Evolutionary conservation across 2,797 vertebrate genomes (phyloP).

Genomic region (Momotus momota): DNA sequence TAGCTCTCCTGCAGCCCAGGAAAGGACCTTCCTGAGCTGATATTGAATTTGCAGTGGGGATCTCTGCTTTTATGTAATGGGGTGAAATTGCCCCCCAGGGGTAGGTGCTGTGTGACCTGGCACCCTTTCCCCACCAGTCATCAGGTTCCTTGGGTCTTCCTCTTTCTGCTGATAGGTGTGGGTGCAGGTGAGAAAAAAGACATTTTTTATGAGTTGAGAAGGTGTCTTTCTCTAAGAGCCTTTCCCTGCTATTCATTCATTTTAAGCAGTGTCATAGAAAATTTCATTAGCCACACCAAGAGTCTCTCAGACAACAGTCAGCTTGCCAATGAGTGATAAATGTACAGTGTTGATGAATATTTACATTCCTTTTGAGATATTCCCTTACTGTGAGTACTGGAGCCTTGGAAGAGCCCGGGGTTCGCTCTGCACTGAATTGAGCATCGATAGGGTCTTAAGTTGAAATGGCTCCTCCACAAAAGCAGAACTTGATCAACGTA

Average conservation of each 20-base stretch:
- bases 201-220: background rate
- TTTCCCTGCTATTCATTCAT: background rate
- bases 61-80: background rate
- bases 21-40: background rate
- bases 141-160: background rate
- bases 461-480: background rate
- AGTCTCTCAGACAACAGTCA: background rate
- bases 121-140: background rate
- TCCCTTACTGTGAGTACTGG: background rate
- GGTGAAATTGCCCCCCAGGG: background rate
- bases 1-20: background rate
- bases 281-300: background rate
- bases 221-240: background rate
- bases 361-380: background rate
- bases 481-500: background rate
- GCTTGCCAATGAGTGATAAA: background rate
- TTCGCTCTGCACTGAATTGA: background rate
- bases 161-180: fast-evolving
- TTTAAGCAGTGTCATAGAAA: background rate
- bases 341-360: background rate
- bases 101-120: background rate
- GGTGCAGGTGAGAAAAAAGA: background rate
- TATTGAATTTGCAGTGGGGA: background rate
- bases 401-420: background rate
- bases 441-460: background rate